Percentiles rank a stretch among this genome's conserved stretches.
phyloP scores from a whole-genome alignment of 2,113 vertebrate species.

The Xiphorhynchus elegans region DNA sequence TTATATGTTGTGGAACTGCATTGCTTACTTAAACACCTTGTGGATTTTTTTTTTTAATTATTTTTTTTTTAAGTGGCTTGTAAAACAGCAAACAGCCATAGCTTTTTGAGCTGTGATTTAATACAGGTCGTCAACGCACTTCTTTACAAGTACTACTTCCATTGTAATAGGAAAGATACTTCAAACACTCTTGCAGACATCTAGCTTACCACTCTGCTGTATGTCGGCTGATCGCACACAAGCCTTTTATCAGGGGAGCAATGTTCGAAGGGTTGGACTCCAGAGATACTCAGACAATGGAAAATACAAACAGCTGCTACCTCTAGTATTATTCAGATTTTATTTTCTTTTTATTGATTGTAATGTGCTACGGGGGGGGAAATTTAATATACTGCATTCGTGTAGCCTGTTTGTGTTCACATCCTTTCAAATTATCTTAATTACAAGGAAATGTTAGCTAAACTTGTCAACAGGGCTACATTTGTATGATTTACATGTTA shows the following conservation, averaged over 20 bases:
- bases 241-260: constrained; percentile 67
- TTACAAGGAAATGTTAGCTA: constrained; percentile 61
- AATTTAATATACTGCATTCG: constrained; percentile 68
- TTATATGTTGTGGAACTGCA: constrained; percentile 75
- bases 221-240: constrained; percentile 39
- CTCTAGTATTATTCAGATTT: constrained; percentile 89
- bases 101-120: constrained; percentile 54
- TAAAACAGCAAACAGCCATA: constrained; percentile 39
- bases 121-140: constrained; percentile 41
- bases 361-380: constrained; percentile 63
- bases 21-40: constrained; percentile 69
- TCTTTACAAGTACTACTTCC: constrained; percentile 48
- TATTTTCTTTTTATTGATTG: constrained; percentile 79
- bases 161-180: constrained; percentile 42
- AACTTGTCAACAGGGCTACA: constrained; percentile 72
- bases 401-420: constrained; percentile 70
- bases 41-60: background rate
- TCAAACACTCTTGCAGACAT: constrained; percentile 47
- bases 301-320: constrained; percentile 95
- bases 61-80: constrained; percentile 49
- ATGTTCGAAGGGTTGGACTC: constrained; percentile 65
- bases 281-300: constrained; percentile 72
- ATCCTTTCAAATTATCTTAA: constrained; percentile 63
- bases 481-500: constrained; percentile 3
- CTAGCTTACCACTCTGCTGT: constrained; percentile 39